Conservation (phyloP, 2,113 vertebrate species). For the Pachypanchax playfairii region DNA sequence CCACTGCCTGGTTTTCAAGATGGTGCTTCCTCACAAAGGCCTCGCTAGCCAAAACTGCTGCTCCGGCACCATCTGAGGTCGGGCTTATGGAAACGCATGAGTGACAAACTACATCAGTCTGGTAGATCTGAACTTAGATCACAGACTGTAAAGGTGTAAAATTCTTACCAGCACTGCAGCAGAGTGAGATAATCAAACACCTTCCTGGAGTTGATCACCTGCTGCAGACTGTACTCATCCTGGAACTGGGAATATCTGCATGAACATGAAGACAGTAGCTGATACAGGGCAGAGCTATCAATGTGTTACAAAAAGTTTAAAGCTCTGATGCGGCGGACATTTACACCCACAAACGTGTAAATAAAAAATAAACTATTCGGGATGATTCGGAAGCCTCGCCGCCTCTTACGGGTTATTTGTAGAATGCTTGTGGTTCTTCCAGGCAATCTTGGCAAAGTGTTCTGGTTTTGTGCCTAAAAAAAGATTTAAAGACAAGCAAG, state of each 20-base stretch:
- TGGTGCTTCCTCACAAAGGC: constrained; percentile 82
- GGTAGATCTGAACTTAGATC: background rate
- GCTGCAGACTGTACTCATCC: constrained; percentile 89
- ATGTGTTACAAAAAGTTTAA: too few relatives aligned
- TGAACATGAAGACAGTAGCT: background rate
- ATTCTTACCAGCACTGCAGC: constrained; percentile 95
- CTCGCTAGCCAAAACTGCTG: constrained; percentile 89
- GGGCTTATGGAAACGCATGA: constrained; percentile 77
- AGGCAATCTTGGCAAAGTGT: constrained; percentile 97
- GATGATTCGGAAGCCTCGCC: background rate
- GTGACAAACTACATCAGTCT: background rate
- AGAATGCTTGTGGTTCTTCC: constrained; percentile 98
- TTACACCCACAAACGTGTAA: background rate
- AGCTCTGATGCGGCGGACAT: background rate
- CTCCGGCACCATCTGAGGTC: constrained; percentile 93
- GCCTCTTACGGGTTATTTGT: constrained; percentile 91
- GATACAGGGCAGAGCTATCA: too few relatives aligned
- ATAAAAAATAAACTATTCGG: background rate
- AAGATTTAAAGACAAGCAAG: constrained; percentile 21
- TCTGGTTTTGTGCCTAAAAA: constrained; percentile 89
- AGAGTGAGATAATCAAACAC: constrained; percentile 91
- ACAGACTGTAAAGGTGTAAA: background rate
- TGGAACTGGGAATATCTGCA: constrained; percentile 93
- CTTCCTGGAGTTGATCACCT: constrained; percentile 86
- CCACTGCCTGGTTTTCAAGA: constrained; percentile 88